A percentile compares a stretch with the other conserved stretches of the same genome.
Conservation (phyloP, 2,888 invertebrate species). For the Flexamia atlantica region DNA sequence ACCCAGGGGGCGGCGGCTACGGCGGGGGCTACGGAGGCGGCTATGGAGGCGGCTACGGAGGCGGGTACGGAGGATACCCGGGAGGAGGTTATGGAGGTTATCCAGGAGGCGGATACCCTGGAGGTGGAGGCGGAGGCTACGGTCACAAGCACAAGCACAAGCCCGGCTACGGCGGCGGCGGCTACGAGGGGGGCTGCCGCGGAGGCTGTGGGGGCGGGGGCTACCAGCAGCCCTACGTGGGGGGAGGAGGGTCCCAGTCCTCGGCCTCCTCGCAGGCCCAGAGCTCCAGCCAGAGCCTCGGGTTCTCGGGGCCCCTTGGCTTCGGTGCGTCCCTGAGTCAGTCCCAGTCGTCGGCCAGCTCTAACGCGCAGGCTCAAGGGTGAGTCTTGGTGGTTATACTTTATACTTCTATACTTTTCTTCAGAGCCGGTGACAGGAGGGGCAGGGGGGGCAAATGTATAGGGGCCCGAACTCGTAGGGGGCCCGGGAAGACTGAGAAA, state of each 20-base stretch:
- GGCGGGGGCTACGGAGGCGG: constrained; percentile 71
- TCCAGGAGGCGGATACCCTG: constrained; percentile 35
- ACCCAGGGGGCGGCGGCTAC: constrained; percentile 70
- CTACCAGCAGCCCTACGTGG: not conserved
- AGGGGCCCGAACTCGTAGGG: too few relatives aligned
- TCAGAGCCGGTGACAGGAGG: too few relatives aligned
- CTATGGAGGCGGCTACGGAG: constrained; percentile 69
- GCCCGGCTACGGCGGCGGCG: constrained; percentile 43
- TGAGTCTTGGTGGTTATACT: too few relatives aligned
- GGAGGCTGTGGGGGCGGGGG: constrained; percentile 29
- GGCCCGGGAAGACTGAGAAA: too few relatives aligned
- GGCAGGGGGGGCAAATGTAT: too few relatives aligned
- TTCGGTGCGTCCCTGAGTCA: constrained; percentile 38
- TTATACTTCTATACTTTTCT: too few relatives aligned
- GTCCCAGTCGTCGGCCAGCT: constrained; percentile 25
- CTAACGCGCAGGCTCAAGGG: not conserved
- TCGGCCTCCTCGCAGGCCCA: constrained; percentile 50
- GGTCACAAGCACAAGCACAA: constrained; percentile 33
- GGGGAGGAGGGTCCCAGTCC: constrained; percentile 46
- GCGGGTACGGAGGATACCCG: constrained; percentile 69
- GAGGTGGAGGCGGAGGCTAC: constrained; percentile 62
- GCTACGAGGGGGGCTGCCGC: constrained; percentile 39
- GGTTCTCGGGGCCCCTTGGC: constrained; percentile 44
- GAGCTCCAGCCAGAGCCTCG: constrained; percentile 40
- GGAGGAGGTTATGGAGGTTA: constrained; percentile 68